Base-by-base conservation (phyloP, 1,140 invertebrate species). In the Aethina tumida region DNA sequence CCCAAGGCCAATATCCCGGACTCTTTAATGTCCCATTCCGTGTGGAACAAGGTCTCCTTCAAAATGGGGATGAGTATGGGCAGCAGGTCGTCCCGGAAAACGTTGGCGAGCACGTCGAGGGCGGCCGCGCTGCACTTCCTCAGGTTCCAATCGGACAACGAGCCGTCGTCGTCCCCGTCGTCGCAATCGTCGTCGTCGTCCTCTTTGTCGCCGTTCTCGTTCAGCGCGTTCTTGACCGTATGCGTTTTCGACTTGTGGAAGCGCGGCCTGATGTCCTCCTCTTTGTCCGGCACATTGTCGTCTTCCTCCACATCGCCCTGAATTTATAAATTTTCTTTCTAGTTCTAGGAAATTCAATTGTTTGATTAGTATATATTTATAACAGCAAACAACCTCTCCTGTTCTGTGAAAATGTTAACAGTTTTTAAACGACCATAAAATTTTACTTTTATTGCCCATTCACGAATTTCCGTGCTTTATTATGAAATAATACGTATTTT, bases 51-150 rank as follows among this genome's bases (percentile, higher is more conserved):
- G 0, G 92, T 97, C 58, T 98, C 94, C 62, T 97, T 96, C 0
- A 99, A 68, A 49, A 97, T 97, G 7, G 95, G 96, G 37, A 99
- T 75, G 18, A 99, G 69, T 39, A 96, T 84, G 0, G 90, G 90
- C 41, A 99, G 68, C 24, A 98, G 72, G 32, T 97, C 92, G 50
- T 97, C 93, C 30, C 86, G 78, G 61, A 99, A 99, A 7, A 99
- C 94, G 64, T 94, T 95, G 12, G 97, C 94, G 30, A 99, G 64
- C 22, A 97, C 88, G 66, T 99, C 97, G 16, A 99, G 65, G 2
- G 94, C 95, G 6, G 97, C 96, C 1, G 97, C 97, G 48, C 92
- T 95, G 65, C 97, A 99, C 65, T 99, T 99, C 53, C 88, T 74
- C 49, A 97, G 69, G 72, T 98, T 99, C 96, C 94, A 99, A 64